Evolutionary conservation across 2,888 invertebrate genomes (phyloP).

Genomic region (Tortrix viridana): DNA sequence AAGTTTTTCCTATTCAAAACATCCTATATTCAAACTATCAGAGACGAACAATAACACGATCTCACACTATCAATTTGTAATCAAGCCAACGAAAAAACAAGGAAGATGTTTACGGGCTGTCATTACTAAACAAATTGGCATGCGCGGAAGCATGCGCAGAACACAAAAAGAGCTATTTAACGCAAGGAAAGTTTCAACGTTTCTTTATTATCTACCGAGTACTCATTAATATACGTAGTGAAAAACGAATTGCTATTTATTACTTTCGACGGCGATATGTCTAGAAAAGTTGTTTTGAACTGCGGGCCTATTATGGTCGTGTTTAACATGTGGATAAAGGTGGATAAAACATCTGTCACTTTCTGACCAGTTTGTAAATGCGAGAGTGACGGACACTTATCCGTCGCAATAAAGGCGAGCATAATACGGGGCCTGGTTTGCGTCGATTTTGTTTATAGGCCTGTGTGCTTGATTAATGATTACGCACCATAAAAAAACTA

Average conservation of each 20-base stretch:
- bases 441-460: no score
- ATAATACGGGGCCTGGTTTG: no score
- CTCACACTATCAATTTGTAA: conserved; percentile 35
- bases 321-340: no score
- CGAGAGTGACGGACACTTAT: no score
- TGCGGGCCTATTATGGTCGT: no score
- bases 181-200: conserved; percentile 16
- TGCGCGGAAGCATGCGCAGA: conserved; percentile 26
- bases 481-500: no score
- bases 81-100: conserved; percentile 18
- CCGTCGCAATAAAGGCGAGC: no score
- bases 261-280: conserved; percentile 1
- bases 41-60: conserved; percentile 13
- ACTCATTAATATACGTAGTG: conserved; percentile 10
- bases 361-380: no score
- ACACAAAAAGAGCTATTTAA: conserved; percentile 5
- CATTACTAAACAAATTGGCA: conserved; percentile 29
- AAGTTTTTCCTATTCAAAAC: no score
- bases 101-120: conserved; percentile 30
- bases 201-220: conserved; percentile 10
- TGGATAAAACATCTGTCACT: no score
- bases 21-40: neutral
- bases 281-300: no score
- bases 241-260: conserved; percentile 17
- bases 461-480: no score